Evolutionary conservation across 2,113 vertebrate genomes (phyloP), one percentile per base, ranked within the genome.

Genomic region (Rallus limicola): DNA sequence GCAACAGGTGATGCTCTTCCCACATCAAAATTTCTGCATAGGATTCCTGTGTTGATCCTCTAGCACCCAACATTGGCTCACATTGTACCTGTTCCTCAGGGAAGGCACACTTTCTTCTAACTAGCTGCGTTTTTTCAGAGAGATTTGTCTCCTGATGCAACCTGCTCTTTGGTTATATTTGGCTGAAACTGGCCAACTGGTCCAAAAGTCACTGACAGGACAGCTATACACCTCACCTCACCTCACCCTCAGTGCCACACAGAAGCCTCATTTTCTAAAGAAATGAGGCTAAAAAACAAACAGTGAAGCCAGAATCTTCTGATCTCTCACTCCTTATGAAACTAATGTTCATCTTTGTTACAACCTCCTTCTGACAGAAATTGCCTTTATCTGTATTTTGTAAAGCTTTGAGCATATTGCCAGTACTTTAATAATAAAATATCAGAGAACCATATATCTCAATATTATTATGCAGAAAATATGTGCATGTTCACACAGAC

Each of bases 401-500:
- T 91, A 92, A 90, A 85, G 86, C 96, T 96, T 94, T 96, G 93
- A 96, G 95, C 65, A 82, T 59, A 92, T 44, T 95, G 92, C 95
- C 95, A 95, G 74, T 86, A 82, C 92, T 95, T 96, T 94, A 96
- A 92, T 92, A 89, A 85, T 86, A 91, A 96, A 96, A 94, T 92
- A 89, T 88, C 90, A 92, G 44, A 91, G 44, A 96, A 82, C 69
- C 53, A 86, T 93, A 96, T 62, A 96, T 76, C 80, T 95, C 88
- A 95, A 94, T 96, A 96, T 62, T 93, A 86, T 92, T 96, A 96
- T 94, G 90, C 83, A 93, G 65, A 95, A 95, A 93, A 91, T 88
- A 96, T 94, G 90, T 94, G 83, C 95, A 93, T 91, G 93, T 94
- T 92, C 92, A 92, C 92, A 97, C 95, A 95, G 93, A 95, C 88